Evolutionary conservation across 2,797 vertebrate genomes (phyloP).

Genomic region (Xyrichtys novacula): DNA sequence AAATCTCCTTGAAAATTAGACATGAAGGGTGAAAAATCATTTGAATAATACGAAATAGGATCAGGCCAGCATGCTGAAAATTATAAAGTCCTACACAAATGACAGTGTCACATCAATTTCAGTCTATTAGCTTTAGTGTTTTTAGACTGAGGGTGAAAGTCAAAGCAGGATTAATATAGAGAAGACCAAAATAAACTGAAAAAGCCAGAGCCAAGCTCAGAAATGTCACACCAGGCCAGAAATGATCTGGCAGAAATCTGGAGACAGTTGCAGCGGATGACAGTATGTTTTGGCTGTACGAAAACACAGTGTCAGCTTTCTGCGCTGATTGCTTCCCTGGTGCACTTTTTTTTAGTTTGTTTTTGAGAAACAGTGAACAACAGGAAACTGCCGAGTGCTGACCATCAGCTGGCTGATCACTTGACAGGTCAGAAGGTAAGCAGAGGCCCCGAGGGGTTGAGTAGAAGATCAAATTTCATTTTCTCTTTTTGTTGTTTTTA

Average conservation of each 20-base stretch:
- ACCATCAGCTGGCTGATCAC: slow-evolving; percentile 25
- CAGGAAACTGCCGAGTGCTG: slow-evolving; percentile 10
- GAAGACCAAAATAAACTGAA: slow-evolving; percentile 1
- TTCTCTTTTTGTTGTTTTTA: neutral
- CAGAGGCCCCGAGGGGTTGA: neutral
- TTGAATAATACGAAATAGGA: neutral
- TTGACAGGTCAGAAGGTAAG: slow-evolving; percentile 9
- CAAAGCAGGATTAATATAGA: slow-evolving; percentile 6
- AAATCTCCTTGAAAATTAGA: neutral
- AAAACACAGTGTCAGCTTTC: neutral
- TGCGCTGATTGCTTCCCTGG: neutral
- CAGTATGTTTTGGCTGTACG: neutral
- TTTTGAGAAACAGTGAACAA: neutral
- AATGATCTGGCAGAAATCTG: neutral
- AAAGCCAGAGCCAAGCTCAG: neutral
- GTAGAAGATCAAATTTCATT: neutral
- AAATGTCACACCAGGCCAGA: neutral
- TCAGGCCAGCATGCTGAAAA: neutral
- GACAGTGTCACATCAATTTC: neutral
- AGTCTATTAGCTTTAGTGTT: neutral
- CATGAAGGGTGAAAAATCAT: neutral
- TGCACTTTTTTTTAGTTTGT: neutral
- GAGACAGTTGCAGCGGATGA: neutral
- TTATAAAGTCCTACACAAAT: neutral
- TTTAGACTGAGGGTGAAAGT: neutral